phyloP scores from a whole-genome alignment of 2,113 vertebrate genomes.

The Machaerirhynchus nigripectus region DNA sequence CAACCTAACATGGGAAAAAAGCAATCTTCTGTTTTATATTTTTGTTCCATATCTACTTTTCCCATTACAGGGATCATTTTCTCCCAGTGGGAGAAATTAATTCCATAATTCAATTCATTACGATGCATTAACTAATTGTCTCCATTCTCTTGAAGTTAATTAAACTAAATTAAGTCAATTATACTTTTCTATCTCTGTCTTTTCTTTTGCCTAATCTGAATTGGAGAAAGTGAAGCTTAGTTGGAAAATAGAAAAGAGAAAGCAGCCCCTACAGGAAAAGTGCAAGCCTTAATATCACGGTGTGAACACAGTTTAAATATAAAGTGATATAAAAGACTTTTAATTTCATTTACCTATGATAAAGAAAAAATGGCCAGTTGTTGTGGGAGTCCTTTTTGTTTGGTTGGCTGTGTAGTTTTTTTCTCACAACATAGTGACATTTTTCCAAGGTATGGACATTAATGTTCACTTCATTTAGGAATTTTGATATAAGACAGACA shows the following conservation, averaged over 20 bases:
- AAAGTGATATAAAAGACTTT: background rate
- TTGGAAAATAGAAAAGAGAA: background rate
- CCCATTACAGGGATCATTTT: conserved; percentile 34
- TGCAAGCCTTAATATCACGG: background rate
- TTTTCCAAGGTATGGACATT: background rate
- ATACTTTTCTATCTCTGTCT: conserved; percentile 28
- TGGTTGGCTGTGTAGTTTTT: rapidly evolving
- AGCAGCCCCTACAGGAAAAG: background rate
- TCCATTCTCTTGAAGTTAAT: conserved; percentile 63
- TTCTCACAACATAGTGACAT: background rate
- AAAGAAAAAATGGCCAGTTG: background rate
- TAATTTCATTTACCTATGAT: background rate
- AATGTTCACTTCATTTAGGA: background rate
- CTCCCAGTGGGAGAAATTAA: conserved; percentile 20
- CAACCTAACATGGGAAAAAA: background rate
- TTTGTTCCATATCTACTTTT: background rate
- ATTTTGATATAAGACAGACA: background rate
- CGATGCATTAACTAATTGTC: conserved; percentile 59
- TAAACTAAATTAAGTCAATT: conserved; percentile 67
- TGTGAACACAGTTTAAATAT: background rate
- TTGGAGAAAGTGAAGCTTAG: background rate
- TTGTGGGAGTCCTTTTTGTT: background rate
- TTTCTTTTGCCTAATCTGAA: conserved; percentile 44
- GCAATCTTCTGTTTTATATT: background rate
- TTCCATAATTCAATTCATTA: conserved; percentile 64